phyloP scores from a whole-genome alignment of 1,140 invertebrate genomes.

The Triops cancriformis region DNA sequence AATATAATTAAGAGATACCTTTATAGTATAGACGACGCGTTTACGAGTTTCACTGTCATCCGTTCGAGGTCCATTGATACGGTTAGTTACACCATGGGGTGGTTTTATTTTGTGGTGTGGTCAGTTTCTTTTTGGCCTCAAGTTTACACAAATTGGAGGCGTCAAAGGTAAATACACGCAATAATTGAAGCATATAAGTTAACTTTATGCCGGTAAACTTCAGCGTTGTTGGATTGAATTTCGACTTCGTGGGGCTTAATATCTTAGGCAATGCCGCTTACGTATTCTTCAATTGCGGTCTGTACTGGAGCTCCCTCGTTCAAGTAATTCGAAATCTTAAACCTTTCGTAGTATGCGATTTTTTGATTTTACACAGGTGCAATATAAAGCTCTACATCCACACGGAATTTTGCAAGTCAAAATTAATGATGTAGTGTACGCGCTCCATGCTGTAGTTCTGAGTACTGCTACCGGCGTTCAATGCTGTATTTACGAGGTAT shows the following conservation, averaged over 20 bases:
- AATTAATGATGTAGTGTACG: slow-evolving; percentile 93
- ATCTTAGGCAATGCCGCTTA: slow-evolving; percentile 89
- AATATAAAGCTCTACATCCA: slow-evolving; percentile 75
- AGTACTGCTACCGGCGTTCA: slow-evolving; percentile 76
- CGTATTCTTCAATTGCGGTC: slow-evolving; percentile 81
- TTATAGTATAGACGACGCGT: too few species aligned
- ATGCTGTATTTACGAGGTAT: slow-evolving; percentile 88
- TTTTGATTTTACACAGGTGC: slow-evolving; percentile 41
- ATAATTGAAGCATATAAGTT: too few species aligned
- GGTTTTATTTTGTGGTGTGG: too few species aligned
- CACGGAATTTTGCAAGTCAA: slow-evolving; percentile 86
- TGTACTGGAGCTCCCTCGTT: slow-evolving; percentile 72
- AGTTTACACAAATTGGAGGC: too few species aligned
- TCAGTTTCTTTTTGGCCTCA: too few species aligned
- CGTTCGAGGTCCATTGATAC: too few species aligned
- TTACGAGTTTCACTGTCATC: too few species aligned
- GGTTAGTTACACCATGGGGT: too few species aligned
- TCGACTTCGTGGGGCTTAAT: slow-evolving; percentile 89
- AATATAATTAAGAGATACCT: too few species aligned
- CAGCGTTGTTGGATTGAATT: slow-evolving; percentile 94
- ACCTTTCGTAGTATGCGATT: too few species aligned
- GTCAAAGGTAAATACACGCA: too few species aligned
- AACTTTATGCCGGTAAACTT: too few species aligned
- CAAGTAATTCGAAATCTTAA: slow-evolving; percentile 53
- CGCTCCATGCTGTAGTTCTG: slow-evolving; percentile 82